phyloP scores from a whole-genome alignment of 2,888 invertebrate genomes.

The Pollenia labialis region DNA sequence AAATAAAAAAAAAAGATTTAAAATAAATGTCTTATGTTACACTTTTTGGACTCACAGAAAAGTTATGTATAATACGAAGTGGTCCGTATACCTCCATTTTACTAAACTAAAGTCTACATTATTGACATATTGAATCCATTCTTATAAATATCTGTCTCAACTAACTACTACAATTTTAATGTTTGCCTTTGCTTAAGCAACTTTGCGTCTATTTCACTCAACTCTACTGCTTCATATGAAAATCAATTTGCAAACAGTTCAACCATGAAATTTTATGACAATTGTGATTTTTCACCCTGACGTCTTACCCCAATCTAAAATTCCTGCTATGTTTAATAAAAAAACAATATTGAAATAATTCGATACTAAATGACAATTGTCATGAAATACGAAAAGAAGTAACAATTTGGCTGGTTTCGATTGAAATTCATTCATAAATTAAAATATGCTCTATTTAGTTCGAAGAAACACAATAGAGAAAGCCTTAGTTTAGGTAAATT shows the following conservation, averaged over 20 bases:
- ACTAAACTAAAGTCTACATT: not conserved
- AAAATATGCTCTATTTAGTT: slow-evolving; percentile 21
- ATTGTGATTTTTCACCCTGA: slow-evolving; percentile 67
- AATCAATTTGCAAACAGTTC: slow-evolving; percentile 76
- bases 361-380: slow-evolving; percentile 66
- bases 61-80: no score
- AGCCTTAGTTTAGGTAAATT: not conserved
- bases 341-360: slow-evolving; percentile 43
- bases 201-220: slow-evolving; percentile 30
- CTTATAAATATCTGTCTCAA: not conserved
- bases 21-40: no score
- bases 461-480: not conserved
- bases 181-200: slow-evolving; percentile 64
- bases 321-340: slow-evolving; percentile 18
- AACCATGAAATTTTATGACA: slow-evolving; percentile 75
- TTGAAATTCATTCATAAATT: slow-evolving; percentile 63
- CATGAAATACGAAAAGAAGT: slow-evolving; percentile 52
- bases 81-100: not conserved
- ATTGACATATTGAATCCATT: not conserved
- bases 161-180: slow-evolving; percentile 59
- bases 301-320: slow-evolving; percentile 33
- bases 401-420: slow-evolving; percentile 34
- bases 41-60: no score
- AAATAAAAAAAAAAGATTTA: not conserved
- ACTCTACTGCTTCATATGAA: slow-evolving; percentile 64